A percentile compares a stretch with the other conserved stretches of the same genome.
Evolutionary conservation across 2,888 invertebrate genomes (phyloP).

Genomic region (Phyllotreta striolata): DNA sequence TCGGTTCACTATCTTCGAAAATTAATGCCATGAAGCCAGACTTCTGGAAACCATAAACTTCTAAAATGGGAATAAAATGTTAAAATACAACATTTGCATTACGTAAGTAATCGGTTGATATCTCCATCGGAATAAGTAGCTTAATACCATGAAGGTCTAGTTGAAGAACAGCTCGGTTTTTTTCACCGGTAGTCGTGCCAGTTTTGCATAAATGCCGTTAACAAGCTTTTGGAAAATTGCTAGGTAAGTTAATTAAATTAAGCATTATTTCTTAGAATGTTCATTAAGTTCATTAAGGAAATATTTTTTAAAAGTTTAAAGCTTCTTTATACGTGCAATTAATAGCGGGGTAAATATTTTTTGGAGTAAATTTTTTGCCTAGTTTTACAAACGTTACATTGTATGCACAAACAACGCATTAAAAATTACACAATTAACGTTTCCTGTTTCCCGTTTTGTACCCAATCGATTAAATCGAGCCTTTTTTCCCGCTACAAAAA

Average conservation of each 20-base stretch:
- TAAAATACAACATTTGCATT: constrained; percentile 54
- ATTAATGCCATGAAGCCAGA: constrained; percentile 52
- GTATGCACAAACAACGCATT: not conserved
- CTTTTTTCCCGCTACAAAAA: constrained; percentile 13
- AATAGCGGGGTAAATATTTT: no score
- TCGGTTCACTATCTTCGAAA: constrained; percentile 50
- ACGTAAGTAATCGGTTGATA: constrained; percentile 45
- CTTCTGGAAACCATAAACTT: constrained; percentile 56
- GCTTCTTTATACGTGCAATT: no score
- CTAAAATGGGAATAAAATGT: constrained; percentile 58
- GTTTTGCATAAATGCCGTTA: not conserved
- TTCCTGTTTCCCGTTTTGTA: constrained; percentile 4
- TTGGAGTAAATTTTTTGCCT: no score
- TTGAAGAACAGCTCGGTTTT: not conserved
- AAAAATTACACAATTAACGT: not conserved
- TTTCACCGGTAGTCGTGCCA: constrained; percentile 20
- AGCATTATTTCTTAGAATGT: no score
- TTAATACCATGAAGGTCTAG: constrained; percentile 27
- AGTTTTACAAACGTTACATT: no score
- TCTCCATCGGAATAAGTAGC: constrained; percentile 30
- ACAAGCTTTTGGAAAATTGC: no score
- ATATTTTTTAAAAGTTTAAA: no score
- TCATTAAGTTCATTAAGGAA: no score
- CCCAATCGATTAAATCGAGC: not conserved
- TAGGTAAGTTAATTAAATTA: no score